Evolutionary conservation across 2,888 invertebrate genomes (phyloP).

Genomic region (Steromphala cineraria): DNA sequence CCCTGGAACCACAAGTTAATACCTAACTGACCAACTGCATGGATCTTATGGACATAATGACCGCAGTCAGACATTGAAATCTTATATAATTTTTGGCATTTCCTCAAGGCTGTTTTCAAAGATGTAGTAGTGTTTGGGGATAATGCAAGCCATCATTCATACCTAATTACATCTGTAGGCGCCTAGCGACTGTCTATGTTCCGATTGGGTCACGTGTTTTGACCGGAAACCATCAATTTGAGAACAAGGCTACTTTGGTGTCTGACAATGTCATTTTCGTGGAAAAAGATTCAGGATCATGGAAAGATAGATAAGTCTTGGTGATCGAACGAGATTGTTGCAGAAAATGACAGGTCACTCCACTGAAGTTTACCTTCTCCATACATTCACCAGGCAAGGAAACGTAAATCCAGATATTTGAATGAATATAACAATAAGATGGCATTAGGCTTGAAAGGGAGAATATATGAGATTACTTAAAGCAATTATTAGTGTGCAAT

Average conservation of each 20-base stretch:
- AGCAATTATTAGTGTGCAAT: too few relatives aligned
- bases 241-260: not conserved
- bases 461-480: too few relatives aligned
- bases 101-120: not conserved
- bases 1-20: too few relatives aligned
- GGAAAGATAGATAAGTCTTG: not conserved
- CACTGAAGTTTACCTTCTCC: not conserved
- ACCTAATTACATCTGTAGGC: not conserved
- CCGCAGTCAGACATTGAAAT: not conserved
- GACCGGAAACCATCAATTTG: not conserved
- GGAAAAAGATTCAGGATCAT: not conserved
- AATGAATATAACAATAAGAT: not conserved
- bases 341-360: not conserved
- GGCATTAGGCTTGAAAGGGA: too few relatives aligned
- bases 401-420: not conserved
- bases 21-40: too few relatives aligned
- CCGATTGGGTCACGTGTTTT: not conserved
- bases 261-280: not conserved
- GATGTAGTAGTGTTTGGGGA: not conserved
- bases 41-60: not conserved
- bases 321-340: not conserved
- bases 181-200: not conserved
- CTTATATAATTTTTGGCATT: not conserved
- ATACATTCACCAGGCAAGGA: not conserved
- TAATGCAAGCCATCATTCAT: not conserved